Evolutionary conservation across 2,797 vertebrate species (phyloP), one percentile per base, ranked within the genome.

Genomic region (Neolamprologus multifasciatus): DNA sequence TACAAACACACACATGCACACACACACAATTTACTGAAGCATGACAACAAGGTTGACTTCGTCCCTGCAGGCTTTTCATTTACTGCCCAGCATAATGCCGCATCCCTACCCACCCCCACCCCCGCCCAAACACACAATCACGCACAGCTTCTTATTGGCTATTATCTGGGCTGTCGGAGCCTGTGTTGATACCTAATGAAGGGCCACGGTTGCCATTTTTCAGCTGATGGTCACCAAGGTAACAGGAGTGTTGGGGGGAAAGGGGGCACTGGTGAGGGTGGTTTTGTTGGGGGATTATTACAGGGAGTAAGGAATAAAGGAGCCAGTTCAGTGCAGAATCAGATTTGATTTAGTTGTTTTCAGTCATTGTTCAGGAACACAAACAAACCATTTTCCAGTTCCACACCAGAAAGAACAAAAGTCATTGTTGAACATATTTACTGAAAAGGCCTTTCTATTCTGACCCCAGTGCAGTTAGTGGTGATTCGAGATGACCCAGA

Each of bases 101-200:
- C 82, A 84, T 84, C 87, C 86, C 74, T 29, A 54, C 74, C 48
- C 67, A 17, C 79, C 74, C 38, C 67, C 64, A n/a, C 31, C 71
- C 21, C 36, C 2, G 1, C 59, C 52, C 38, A 71, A 17, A 64
- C 62, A 82, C 81, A 83, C 69, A 84, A 74, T 71, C 84, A 69
- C 50, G 52, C 86, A 71, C 59, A 78, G 48, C 79, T 77, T 83
- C 93, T 98, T 99, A 98, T 98, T 98, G 97, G 97, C 98, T 97
- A 98, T 99, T 99, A 99, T 99, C 97, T 98, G 97, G 97, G 96
- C 97, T 98, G 98, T 98, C 97, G 96, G 97, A 94, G 95, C 93
- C 96, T 96, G 95, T 98, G 97, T 97, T 97, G 95, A 98, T 98
- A 98, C 96, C 97, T 98, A 99, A 98, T 98, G 97, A 98, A 96